Evolutionary conservation across 2,888 invertebrate species (phyloP), one percentile per base, ranked within the genome.

Genomic region (Panopea generosa): DNA sequence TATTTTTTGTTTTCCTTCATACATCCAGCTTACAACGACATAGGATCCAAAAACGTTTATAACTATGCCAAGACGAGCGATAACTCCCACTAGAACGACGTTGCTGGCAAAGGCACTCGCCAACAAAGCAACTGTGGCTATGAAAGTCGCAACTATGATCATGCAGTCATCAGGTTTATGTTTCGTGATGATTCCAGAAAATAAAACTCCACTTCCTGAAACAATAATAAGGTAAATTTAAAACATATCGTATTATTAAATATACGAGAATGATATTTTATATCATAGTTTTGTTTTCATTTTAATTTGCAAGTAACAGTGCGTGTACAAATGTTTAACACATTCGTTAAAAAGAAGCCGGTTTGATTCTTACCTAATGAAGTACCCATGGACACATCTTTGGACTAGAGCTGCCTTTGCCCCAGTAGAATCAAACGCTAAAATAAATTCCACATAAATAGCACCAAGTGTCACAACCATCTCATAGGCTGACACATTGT

Each of bases 191-290:
- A 72, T 7, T 33, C 38, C 50, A 6, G 74, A n/a, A 53, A 75
- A 74, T 1, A 79, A 4, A 16, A 79, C 38, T 16, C 68, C 75
- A 2, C 78, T 74, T 20, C 71, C 78, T 76, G 62, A 26, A 66
- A 70, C 26, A 40, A 9, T 4, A 9, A 45, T 16, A 45, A 45
- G 3, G 16, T 45, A 66, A 6, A 7, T 16, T 7, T 40, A 16
- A 40, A 7, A 40, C 7, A 40, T 40, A 16, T 40, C 7, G 16
- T 16, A 40, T 40, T 40, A 7, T 11, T 40, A 11, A n/a, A n/a
- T n/a, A n/a, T n/a, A n/a, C n/a, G n/a, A n/a, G n/a, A n/a, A n/a
- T n/a, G n/a, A n/a, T n/a, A n/a, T n/a, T n/a, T n/a, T n/a, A n/a
- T n/a, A n/a, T n/a, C n/a, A n/a, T n/a, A n/a, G n/a, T n/a, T n/a